Base-by-base conservation (phyloP, 1,140 invertebrate genomes). In the Polyergus mexicanus region DNA sequence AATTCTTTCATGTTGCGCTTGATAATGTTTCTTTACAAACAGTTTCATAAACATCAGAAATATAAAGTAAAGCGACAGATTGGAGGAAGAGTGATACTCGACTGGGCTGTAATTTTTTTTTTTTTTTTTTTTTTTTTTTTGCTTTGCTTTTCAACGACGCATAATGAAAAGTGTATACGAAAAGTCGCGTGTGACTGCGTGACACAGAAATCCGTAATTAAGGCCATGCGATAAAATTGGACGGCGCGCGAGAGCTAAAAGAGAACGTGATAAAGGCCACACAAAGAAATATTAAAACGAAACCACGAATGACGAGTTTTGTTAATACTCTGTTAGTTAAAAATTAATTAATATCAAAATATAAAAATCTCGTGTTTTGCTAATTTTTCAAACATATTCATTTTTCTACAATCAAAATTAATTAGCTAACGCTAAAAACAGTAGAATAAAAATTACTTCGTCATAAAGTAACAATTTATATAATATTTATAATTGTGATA, bases 121-220 rank as follows among this genome's bases (percentile, higher is more conserved):
- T n/a, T n/a, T n/a, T n/a, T n/a, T n/a, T n/a, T n/a, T n/a, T n/a
- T n/a, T n/a, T n/a, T 72, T 71, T 6, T 6, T 58, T 71, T 81
- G 25, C 32, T 41, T 56, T n/a, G 13, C 16, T 47, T 74, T n/a
- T 83, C 62, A 74, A 72, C 11, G 78, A 38, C 38, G 41, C 11
- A 32, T 83, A 83, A 83, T 83, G 68, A 83, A 74, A 83, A 83
- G 78, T 28, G 54, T 83, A 47, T n/a, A 83, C 54, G 78, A 74
- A 74, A 83, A 83, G 28, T 83, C n/a, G 51, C 54, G 66, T 38
- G 51, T 32, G 77, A 71, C 51, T 71, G 51, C 66, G 28, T 72
- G 78, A 83, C 78, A 83, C 68, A 83, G 68, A 83, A 83, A 83
- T 83, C 51, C 7, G 54, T 74, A 83, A 83, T 83, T 83, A 83